Evolutionary conservation across 2,113 vertebrate species (phyloP).

Genomic region (Picathartes gymnocephalus): DNA sequence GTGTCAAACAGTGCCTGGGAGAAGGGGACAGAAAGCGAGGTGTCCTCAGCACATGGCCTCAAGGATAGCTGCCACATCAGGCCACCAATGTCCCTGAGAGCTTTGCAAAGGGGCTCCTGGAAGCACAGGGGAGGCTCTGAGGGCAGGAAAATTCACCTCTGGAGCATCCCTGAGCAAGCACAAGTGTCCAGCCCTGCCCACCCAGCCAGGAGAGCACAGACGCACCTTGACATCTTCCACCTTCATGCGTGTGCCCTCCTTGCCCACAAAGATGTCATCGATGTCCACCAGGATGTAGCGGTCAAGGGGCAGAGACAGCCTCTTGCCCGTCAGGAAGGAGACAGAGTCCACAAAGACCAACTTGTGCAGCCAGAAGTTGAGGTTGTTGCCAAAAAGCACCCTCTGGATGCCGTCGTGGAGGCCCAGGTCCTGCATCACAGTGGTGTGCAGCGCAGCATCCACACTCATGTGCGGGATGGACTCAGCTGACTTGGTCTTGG

Average conservation of each 20-base stretch:
- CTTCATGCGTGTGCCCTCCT: slow-evolving; percentile 97
- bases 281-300: slow-evolving; percentile 95
- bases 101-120: rapidly evolving
- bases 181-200: background rate
- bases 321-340: slow-evolving; percentile 92
- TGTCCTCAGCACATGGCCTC: rapidly evolving
- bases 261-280: slow-evolving; percentile 97
- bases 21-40: background rate
- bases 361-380: slow-evolving; percentile 97
- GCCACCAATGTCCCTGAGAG: rapidly evolving
- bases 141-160: background rate
- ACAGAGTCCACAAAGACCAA: slow-evolving; percentile 92
- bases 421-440: slow-evolving; percentile 95
- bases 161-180: background rate
- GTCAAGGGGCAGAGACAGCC: slow-evolving; percentile 89
- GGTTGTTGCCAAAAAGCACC: slow-evolving; percentile 94
- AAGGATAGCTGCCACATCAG: background rate
- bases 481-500: slow-evolving; percentile 91
- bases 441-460: slow-evolving; percentile 85
- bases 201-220: background rate
- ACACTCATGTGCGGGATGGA: slow-evolving; percentile 85
- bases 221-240: slow-evolving; percentile 92
- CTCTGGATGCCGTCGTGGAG: slow-evolving; percentile 95
- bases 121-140: background rate
- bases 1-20: slow-evolving; percentile 89